phyloP scores from a whole-genome alignment of 2,888 invertebrate species.

The Diaprepes abbreviatus region DNA sequence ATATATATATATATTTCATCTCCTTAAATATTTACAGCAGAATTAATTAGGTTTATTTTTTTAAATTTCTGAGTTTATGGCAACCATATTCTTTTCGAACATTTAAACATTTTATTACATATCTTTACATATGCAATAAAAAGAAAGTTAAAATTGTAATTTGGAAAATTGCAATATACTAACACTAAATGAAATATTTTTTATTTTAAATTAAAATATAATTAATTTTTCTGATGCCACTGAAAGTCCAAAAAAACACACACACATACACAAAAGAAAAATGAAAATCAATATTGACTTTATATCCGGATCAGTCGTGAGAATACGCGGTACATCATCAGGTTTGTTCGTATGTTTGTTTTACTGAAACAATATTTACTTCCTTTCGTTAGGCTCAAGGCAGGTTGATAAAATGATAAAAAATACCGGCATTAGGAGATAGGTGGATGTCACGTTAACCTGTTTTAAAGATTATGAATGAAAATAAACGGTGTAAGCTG shows the following conservation, averaged over 20 bases:
- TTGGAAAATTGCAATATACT: too few species aligned
- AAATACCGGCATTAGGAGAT: not conserved
- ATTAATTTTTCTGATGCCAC: not conserved
- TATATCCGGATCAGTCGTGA: constrained; percentile 41
- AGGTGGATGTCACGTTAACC: not conserved
- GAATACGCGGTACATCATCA: constrained; percentile 37
- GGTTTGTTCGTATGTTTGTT: constrained; percentile 25
- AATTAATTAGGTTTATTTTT: too few species aligned
- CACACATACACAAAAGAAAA: not conserved
- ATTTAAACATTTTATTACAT: too few species aligned
- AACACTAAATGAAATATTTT: too few species aligned
- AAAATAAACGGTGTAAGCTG: too few species aligned
- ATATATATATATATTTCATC: too few species aligned
- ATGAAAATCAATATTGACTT: constrained; percentile 41
- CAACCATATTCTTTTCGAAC: too few species aligned
- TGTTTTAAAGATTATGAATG: not conserved
- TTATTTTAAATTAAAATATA: too few species aligned
- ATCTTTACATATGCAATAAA: too few species aligned
- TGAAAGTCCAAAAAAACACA: constrained; percentile 1
- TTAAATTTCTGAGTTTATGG: too few species aligned
- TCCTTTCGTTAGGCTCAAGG: constrained; percentile 38
- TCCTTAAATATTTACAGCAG: too few species aligned
- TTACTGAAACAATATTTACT: constrained; percentile 48
- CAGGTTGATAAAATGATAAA: constrained; percentile 36
- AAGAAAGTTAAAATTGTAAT: too few species aligned